Evolutionary conservation across 2,888 invertebrate genomes (phyloP).

Genomic region (Aquatica leii): DNA sequence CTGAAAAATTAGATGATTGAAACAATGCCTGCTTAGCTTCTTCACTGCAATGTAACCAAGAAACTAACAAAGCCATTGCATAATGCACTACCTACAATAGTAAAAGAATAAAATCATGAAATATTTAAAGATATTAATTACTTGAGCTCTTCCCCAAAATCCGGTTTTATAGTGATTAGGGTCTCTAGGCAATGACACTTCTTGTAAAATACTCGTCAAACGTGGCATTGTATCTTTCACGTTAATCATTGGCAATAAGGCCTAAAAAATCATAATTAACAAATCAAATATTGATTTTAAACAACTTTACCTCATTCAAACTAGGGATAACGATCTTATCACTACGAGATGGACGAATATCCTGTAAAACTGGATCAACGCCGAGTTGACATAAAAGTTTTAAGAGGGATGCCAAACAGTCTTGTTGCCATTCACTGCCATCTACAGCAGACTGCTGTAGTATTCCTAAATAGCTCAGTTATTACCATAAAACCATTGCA

Average conservation of each 20-base stretch:
- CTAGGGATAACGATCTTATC: conserved; percentile 76
- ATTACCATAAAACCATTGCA: background rate
- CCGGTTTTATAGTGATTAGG: conserved; percentile 90
- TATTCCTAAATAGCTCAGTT: conserved; percentile 63
- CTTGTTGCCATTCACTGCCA: conserved; percentile 93
- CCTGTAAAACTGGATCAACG: conserved; percentile 65
- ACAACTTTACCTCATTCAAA: conserved; percentile 69
- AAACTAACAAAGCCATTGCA: conserved; percentile 90
- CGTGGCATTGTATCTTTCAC: conserved; percentile 84
- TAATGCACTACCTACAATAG: conserved; percentile 84
- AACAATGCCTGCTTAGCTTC: conserved; percentile 81
- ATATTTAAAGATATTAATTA: conserved; percentile 46
- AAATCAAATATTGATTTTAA: conserved; percentile 15
- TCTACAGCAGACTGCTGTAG: conserved; percentile 77
- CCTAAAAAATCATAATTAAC: conserved; percentile 55
- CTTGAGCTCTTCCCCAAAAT: conserved; percentile 91
- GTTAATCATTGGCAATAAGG: conserved; percentile 84
- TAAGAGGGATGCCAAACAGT: conserved; percentile 87
- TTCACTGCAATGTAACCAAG: conserved; percentile 89
- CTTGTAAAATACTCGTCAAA: conserved; percentile 85
- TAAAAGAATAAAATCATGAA: background rate
- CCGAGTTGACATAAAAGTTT: conserved; percentile 89
- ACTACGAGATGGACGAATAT: conserved; percentile 55
- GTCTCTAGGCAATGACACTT: conserved; percentile 82
- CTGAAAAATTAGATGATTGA: conserved; percentile 74